These are phyloP conservation scores for Orthosia gracilis DNA, from an alignment of 2,888 invertebrate genomes.

Conservation along the genomic window DNA sequence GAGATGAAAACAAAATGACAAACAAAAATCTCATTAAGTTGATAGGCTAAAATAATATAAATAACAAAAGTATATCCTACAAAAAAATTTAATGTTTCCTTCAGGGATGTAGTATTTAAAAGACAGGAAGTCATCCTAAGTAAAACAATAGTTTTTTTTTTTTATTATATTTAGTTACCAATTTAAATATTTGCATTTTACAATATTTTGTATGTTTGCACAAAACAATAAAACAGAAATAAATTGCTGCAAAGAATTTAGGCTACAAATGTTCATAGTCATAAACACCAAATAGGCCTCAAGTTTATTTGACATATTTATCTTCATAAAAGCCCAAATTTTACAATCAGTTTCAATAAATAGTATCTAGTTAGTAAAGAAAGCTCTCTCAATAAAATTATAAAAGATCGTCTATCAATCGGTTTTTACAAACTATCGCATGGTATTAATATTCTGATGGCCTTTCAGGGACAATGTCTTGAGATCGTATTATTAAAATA, in stretches of 20 bases:
- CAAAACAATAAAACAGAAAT: conserved; percentile 9
- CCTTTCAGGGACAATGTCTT: conserved; percentile 37
- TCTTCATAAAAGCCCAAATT: conserved; percentile 19
- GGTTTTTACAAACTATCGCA: conserved; percentile 37
- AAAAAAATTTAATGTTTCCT: conserved; percentile 14
- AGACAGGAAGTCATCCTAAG: conserved; percentile 34
- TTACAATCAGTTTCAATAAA: conserved; percentile 36
- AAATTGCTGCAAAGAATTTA: conserved; percentile 29
- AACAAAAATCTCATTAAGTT: conserved; percentile 41
- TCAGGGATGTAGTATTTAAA: conserved; percentile 19
- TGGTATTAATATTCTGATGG: conserved; percentile 30
- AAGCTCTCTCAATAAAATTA: conserved; percentile 25
- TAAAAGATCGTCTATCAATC: conserved; percentile 22
- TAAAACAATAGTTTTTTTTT: conserved; percentile 36
- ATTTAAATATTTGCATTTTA: conserved; percentile 28
- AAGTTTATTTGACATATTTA: conserved; percentile 16
- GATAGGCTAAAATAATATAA: conserved; percentile 23
- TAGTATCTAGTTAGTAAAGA: background rate
- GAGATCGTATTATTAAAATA: conserved; percentile 49
- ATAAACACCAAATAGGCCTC: conserved; percentile 21
- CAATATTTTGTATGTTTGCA: conserved; percentile 30
- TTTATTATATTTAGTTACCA: conserved; percentile 30
- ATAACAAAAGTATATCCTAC: conserved; percentile 43
- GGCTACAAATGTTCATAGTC: conserved; percentile 17
- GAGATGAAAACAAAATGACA: conserved; percentile 50